Percentiles rank a stretch among this genome's conserved stretches.
These are phyloP conservation scores for Eclectus roratus DNA, from an alignment of 2,113 vertebrate species.

Conservation along the genomic window DNA sequence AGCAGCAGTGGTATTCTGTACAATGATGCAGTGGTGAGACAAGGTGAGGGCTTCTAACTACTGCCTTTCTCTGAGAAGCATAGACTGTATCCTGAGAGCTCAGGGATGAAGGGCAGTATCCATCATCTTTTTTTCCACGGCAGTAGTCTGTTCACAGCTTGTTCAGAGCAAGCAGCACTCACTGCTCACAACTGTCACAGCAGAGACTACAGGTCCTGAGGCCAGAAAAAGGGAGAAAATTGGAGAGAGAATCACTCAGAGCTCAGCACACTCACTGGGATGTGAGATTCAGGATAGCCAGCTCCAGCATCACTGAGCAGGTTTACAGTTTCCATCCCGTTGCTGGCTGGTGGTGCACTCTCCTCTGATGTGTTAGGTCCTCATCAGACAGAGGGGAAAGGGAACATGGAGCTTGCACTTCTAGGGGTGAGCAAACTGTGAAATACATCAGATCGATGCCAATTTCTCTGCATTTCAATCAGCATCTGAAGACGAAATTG, in stretches of 20 bases:
- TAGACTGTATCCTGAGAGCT: not conserved
- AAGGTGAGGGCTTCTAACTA: not conserved
- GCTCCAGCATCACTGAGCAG: fast-evolving
- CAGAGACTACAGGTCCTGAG: not conserved
- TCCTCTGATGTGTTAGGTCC: not conserved
- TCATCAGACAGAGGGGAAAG: not conserved
- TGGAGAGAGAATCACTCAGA: not conserved
- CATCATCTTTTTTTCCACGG: fast-evolving
- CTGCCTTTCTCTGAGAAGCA: not conserved
- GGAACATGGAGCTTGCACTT: fast-evolving
- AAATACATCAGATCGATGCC: not conserved
- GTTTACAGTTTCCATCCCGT: fast-evolving
- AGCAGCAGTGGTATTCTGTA: not conserved
- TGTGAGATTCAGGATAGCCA: not conserved
- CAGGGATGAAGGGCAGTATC: not conserved
- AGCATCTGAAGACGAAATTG: not conserved
- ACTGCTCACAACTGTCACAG: fast-evolving
- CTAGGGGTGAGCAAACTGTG: not conserved
- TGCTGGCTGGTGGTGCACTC: fast-evolving
- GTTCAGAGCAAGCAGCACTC: fast-evolving
- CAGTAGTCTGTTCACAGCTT: fast-evolving
- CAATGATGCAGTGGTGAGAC: fast-evolving
- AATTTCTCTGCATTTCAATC: not conserved
- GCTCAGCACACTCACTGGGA: not conserved
- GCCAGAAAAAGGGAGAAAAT: not conserved